phyloP scores from a whole-genome alignment of 2,113 vertebrate species.

The Xiphophorus couchianus region DNA sequence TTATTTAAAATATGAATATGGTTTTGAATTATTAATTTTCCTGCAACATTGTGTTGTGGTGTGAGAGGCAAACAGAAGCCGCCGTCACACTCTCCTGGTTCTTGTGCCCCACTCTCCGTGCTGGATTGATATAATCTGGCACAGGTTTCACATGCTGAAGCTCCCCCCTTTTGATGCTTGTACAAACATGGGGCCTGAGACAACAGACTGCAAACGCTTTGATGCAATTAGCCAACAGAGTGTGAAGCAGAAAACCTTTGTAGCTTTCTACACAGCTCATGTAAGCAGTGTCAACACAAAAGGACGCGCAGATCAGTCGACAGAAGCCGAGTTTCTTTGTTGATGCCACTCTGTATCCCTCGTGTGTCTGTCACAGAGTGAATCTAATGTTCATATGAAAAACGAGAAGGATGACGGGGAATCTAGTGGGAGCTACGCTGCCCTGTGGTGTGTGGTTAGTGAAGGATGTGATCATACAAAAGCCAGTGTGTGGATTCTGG shows the following conservation, averaged over 20 bases:
- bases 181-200: slow-evolving; percentile 62
- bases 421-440: slow-evolving; percentile 40
- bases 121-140: slow-evolving; percentile 64
- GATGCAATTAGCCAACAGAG: slow-evolving; percentile 77
- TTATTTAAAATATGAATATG: slow-evolving; percentile 25
- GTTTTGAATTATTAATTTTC: slow-evolving; percentile 31
- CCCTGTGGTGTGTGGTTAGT: slow-evolving; percentile 40
- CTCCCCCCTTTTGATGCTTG: slow-evolving; percentile 68
- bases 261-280: slow-evolving; percentile 56
- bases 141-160: slow-evolving; percentile 43
- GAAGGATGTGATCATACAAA: slow-evolving; percentile 58
- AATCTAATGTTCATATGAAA: slow-evolving; percentile 41
- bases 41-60: slow-evolving; percentile 37
- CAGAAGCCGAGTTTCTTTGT: slow-evolving; percentile 53
- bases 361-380: slow-evolving; percentile 50
- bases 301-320: slow-evolving; percentile 60
- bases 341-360: slow-evolving; percentile 48
- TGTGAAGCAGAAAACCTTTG: slow-evolving; percentile 77
- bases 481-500: slow-evolving; percentile 37
- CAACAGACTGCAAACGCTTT: slow-evolving; percentile 67
- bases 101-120: slow-evolving; percentile 28
- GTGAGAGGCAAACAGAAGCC: slow-evolving; percentile 50
- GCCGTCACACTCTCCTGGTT: slow-evolving; percentile 48
- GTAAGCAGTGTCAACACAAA: slow-evolving; percentile 66
- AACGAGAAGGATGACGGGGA: slow-evolving; percentile 24